Base-by-base conservation (phyloP, 2,888 invertebrate species). In the Drosophila hamatofila region DNA sequence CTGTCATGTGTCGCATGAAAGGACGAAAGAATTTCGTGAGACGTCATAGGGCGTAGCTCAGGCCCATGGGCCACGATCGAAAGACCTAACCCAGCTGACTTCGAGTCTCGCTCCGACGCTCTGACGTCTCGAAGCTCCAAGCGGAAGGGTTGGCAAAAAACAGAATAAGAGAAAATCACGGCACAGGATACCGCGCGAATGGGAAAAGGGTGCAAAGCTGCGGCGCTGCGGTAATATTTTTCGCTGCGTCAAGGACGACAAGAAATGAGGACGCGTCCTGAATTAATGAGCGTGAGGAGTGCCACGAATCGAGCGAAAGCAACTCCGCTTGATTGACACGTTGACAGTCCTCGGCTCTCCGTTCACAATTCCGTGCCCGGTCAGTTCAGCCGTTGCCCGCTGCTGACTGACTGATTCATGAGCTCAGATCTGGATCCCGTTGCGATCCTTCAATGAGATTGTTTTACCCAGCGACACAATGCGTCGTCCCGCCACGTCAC, bases 281-380 rank as follows among this genome's bases (percentile, higher is more conserved):
- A 77, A 80, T 80, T 82, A 81, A 81, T 81, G 82, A 81, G 73
- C 69, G 58, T 55, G 73, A 59, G 69, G 56, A 64, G 61, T 59
- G 61, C 41, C 42, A 55, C 60, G 56, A 52, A 56, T 48, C 18
- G 59, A 65, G 51, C 54, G 60, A 60, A 70, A 56, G 58, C 54
- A 67, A 30, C 70, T 41, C 73, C 64, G 80, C 77, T 78, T 91
- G 91, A 91, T 91, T 91, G 91, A 91, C 91, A 91, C 89, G 87
- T 91, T 91, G 91, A 91, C 91, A 91, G 83, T 80, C 81, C 58
- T 64, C 72, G 73, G 51, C 54, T 69, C 75, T 27, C 44, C 35
- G 44, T 11, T 39, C 54, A 23, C 23, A 23, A 30, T 79, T 44
- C 65, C 59, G 41, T 30, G 41, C 37, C 80, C 66, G 78, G 78